phyloP scores from a whole-genome alignment of 2,797 vertebrate genomes.

The Synanceia verrucosa region DNA sequence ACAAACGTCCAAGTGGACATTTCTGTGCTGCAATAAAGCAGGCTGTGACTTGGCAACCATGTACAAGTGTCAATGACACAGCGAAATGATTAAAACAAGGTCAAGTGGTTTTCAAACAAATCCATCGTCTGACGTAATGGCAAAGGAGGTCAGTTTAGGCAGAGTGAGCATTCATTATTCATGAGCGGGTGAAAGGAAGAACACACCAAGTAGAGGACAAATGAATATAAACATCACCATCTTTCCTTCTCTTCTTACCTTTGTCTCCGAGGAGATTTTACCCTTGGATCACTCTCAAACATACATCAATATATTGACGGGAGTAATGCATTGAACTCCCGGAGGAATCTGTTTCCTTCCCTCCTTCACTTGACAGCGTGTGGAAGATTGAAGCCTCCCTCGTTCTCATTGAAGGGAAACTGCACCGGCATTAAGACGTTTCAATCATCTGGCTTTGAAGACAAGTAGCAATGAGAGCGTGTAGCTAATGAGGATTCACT shows the following conservation, averaged over 20 bases:
- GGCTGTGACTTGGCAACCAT: conserved; percentile 45
- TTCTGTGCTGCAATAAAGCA: conserved; percentile 7
- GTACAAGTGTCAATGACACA: conserved; percentile 38
- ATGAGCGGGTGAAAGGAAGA: conserved; percentile 48
- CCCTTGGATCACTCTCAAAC: conserved; percentile 72
- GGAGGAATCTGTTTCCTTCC: conserved; percentile 34
- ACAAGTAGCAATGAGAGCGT: conserved; percentile 39
- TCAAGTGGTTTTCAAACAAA: conserved; percentile 63
- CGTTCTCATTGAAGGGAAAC: conserved; percentile 53
- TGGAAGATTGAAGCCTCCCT: conserved; percentile 56
- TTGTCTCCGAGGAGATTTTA: conserved; percentile 67
- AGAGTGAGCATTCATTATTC: conserved; percentile 68
- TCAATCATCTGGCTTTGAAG: conserved; percentile 64
- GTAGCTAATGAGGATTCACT: conserved; percentile 54
- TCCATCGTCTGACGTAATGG: conserved; percentile 67
- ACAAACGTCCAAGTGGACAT: not conserved
- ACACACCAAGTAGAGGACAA: conserved; percentile 62
- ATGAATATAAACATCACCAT: conserved; percentile 72
- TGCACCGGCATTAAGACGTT: conserved; percentile 54
- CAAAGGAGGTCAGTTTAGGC: conserved; percentile 57
- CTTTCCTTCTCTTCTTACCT: conserved; percentile 49
- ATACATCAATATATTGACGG: conserved; percentile 72
- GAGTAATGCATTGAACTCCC: conserved; percentile 65
- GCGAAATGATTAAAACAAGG: conserved; percentile 55
- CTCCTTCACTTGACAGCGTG: conserved; percentile 25